Percentiles rank a stretch among this genome's conserved stretches.
phyloP scores from a whole-genome alignment of 2,888 invertebrate genomes.

The Tachina grossa region DNA sequence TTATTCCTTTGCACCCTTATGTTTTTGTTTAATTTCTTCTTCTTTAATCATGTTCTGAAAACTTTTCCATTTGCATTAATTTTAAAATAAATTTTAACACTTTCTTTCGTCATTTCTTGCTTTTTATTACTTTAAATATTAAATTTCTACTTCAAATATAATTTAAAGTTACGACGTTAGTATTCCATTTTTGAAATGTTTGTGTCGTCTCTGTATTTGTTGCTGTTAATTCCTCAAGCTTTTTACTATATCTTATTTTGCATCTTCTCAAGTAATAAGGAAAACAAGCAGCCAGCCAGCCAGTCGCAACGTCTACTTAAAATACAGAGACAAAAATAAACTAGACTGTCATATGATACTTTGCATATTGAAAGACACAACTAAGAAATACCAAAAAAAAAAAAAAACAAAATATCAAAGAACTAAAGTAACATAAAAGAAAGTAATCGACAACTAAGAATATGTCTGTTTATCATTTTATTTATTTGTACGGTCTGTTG shows the following conservation, averaged over 20 bases:
- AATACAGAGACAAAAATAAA: conserved; percentile 26
- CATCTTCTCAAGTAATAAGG: conserved; percentile 68
- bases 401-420: conserved; percentile 21
- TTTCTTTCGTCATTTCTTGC: conserved; percentile 34
- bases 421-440: conserved; percentile 24
- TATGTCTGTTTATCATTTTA: conserved; percentile 70
- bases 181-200: conserved; percentile 37
- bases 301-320: conserved; percentile 42
- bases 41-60: neutral
- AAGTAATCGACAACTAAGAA: conserved; percentile 55
- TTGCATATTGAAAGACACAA: conserved; percentile 44
- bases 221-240: conserved; percentile 57
- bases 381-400: neutral
- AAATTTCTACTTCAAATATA: conserved; percentile 50
- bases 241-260: conserved; percentile 66
- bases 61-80: conserved; percentile 44
- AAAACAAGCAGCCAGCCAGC: conserved; percentile 52
- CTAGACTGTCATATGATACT: conserved; percentile 70
- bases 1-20: neutral
- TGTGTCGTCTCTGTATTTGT: conserved; percentile 25
- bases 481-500: conserved; percentile 70
- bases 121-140: conserved; percentile 33
- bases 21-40: neutral
- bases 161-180: conserved; percentile 51
- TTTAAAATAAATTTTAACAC: conserved; percentile 50